Base-by-base conservation (phyloP, 1,140 invertebrate species). In the Euwallacea fornicatus region DNA sequence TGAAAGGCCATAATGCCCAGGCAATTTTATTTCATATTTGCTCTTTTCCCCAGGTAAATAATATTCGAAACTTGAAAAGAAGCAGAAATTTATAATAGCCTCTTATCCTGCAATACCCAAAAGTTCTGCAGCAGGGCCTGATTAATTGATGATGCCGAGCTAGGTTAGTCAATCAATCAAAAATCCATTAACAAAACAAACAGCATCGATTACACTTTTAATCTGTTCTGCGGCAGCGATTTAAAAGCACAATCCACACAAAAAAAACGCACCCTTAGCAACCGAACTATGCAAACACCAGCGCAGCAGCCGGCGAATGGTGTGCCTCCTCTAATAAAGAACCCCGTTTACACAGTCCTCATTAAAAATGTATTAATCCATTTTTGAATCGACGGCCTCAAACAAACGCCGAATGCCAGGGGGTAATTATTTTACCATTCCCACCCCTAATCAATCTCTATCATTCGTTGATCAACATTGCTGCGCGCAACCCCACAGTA, bases 361-460 rank as follows among this genome's bases (percentile, higher is more conserved):
- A 80, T 80, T 78, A 79, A 80, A 80, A 80, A 80, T 80, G 79
- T 78, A 80, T 80, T 80, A 80, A 80, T 80, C 78, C 79, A 79
- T 79, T 80, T 80, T 80, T 79, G 76, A 76, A 69, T 69, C 68
- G 74, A 73, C 66, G 65, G 75, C 55, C 43, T 41, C 75, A 75
- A 77, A 68, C 66, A 78, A 72, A 77, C 67, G 61, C 71, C 74
- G 68, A 74, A 75, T 73, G 73, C 72, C 72, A 33, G 58, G 21
- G 72, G 74, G 77, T 76, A 80, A 80, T 80, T 80, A 79, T 80
- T 80, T 77, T 64, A 69, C 76, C 74, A 79, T 80, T 80, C 76
- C 79, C 74, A 78, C 78, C 78, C 78, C 78, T 76, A 76, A 80
- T 80, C 79, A 79, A 79, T 80, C 79, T 78, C 76, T 75, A 80